Evolutionary conservation across 2,888 invertebrate genomes (phyloP), one percentile per base, ranked within the genome.

Genomic region (Lapara coniferarum): DNA sequence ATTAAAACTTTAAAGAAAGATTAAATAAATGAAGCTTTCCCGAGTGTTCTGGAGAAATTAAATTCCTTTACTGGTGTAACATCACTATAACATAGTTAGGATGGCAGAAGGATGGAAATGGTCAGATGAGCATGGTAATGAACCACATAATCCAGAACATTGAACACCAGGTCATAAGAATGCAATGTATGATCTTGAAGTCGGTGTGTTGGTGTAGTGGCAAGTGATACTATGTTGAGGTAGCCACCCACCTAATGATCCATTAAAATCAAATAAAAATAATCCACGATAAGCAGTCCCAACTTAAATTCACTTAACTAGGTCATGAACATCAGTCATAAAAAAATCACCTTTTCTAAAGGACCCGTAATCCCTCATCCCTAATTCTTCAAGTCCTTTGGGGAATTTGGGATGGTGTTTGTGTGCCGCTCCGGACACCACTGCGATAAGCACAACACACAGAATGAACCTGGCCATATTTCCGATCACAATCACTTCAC

Each of bases 401-500:
- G 85, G 86, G 74, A 92, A 89, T 81, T 88, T 92, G 57, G 90
- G 90, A 73, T 91, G 87, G 70, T 86, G 87, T 69, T 82, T 85
- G 70, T 83, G 83, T 70, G 83, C 83, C 57, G 79, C 84, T 75
- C 78, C 81, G 74, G 79, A 58, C 58, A 78, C 90, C 51, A 81
- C 79, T 81, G 86, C 88, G 70, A 88, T 71, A 75, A 89, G 74
- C 78, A 89, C 83, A 74, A 89, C 76, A 74, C 89, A 83, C 79
- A 90, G 74, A 69, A 91, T 75, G 70, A 89, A 81, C 83, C 85
- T 89, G 70, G 87, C 88, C 92, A 92, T 91, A 75, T 66, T 78
- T 59, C 67, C 72, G 74, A 75, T 76, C 77, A 76, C 79, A 73
- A 71, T 77, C 78, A 77, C 73, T 76, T 76, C 73, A 78, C 75